Base-by-base conservation (phyloP, 2,797 vertebrate genomes). In the Chrosomus eos region DNA sequence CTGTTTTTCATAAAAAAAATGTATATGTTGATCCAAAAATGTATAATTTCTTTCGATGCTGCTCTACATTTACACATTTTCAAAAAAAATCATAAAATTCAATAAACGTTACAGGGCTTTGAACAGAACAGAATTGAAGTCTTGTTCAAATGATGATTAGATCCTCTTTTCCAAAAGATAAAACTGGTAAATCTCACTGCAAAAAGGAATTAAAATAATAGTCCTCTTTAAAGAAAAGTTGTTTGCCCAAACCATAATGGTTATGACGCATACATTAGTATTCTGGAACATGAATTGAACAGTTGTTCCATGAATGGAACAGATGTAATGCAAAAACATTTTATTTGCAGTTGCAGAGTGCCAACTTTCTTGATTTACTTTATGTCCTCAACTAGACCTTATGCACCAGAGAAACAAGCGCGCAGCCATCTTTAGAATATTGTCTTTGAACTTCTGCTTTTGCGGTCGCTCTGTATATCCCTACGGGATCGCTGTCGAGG, bases 91-190 rank as follows among this genome's bases (percentile, higher is more conserved):
- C 7, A 80, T 76, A 90, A 88, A 90, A 90, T 92, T 91, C 90
- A 94, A 93, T 93, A 94, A 94, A 94, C 87, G 86, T 79, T 58
- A 91, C 93, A 94, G 93, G 92, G 92, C 93, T 94, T 90, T 90
- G 89, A 94, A 93, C 89, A 89, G 88, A 93, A 93, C 88, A n/a
- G n/a, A n/a, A n/a, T n/a, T n/a, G n/a, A 86, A 87, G 91, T 93
- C 91, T 93, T 45, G 86, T 93, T 93, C 89, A 91, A 84, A 91
- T 92, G 62, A 58, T 90, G 88, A 93, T 87, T 88, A 88, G 83
- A 91, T 89, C n/a, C 74, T 81, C 28, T 77, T 78, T 70, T 83
- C 33, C 36, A 64, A 70, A 81, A 77, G 45, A 82, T 78, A 77
- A 60, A 87, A 87, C 81, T 80, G 84, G 51, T 81, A 87, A 87